These are phyloP conservation scores for Sebastes schlegelii DNA, from an alignment of 2,113 vertebrate species.

Conservation along the genomic window DNA sequence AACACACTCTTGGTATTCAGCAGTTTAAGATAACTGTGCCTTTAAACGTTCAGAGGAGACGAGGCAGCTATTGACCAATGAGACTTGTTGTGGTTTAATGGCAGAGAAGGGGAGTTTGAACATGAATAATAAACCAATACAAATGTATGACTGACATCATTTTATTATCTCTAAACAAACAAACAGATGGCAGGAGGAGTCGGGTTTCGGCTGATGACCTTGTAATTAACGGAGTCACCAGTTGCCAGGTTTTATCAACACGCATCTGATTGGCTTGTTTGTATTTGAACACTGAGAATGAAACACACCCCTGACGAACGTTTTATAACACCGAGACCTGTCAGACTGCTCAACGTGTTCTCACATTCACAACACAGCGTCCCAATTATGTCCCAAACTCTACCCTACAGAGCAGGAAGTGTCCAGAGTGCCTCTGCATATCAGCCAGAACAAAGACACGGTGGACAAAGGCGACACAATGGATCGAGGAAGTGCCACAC, in stretches of 20 bases:
- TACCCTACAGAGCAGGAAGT: conserved; percentile 37
- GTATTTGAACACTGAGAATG: conserved; percentile 2
- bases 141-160: background rate
- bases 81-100: background rate
- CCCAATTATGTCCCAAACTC: background rate
- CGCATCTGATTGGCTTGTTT: background rate
- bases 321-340: background rate
- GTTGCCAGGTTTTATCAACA: background rate
- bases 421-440: conserved; percentile 11
- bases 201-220: conserved; percentile 16
- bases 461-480: conserved; percentile 14
- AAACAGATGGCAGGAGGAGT: background rate
- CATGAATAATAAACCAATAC: conserved; percentile 19
- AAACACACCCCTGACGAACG: background rate
- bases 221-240: background rate
- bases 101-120: background rate
- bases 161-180: conserved; percentile 13
- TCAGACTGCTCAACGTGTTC: background rate
- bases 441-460: conserved; percentile 29
- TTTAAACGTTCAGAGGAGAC: conserved; percentile 6
- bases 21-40: background rate
- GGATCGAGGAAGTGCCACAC: conserved; percentile 54
- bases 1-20: background rate
- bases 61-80: background rate
- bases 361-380: background rate